phyloP scores from a whole-genome alignment of 2,888 invertebrate species.

The Onchidella celtica region DNA sequence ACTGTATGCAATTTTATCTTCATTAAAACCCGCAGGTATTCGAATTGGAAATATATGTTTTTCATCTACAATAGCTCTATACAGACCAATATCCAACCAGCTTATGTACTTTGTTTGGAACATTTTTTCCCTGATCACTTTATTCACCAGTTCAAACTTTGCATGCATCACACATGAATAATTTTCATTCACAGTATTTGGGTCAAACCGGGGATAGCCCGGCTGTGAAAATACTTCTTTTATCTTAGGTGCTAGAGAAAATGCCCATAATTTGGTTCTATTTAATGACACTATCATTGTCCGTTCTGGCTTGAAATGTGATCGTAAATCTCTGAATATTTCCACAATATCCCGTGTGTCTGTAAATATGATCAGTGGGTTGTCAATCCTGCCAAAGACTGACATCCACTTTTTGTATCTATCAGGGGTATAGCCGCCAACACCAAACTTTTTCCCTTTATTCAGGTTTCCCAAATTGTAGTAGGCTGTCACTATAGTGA shows the following conservation, averaged over 20 bases:
- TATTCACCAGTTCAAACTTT: slow-evolving; percentile 72
- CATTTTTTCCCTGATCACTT: slow-evolving; percentile 60
- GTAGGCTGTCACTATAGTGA: slow-evolving; percentile 69
- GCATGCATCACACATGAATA: slow-evolving; percentile 76
- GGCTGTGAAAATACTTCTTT: slow-evolving; percentile 62
- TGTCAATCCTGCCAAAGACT: slow-evolving; percentile 65
- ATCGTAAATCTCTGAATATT: slow-evolving; percentile 57
- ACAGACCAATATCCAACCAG: slow-evolving; percentile 75
- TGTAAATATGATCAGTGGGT: slow-evolving; percentile 68
- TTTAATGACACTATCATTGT: slow-evolving; percentile 60
- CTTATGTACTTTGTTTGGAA: slow-evolving; percentile 68
- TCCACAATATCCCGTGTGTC: slow-evolving; percentile 59
- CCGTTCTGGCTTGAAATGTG: slow-evolving; percentile 52
- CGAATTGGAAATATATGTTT: slow-evolving; percentile 54
- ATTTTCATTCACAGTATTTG: slow-evolving; percentile 70
- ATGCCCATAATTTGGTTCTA: slow-evolving; percentile 64
- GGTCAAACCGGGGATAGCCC: slow-evolving; percentile 67
- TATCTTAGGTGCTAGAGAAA: slow-evolving; percentile 60
- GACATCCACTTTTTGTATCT: slow-evolving; percentile 69
- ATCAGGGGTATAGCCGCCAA: slow-evolving; percentile 53
- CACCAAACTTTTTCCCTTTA: slow-evolving; percentile 54
- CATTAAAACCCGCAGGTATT: slow-evolving; percentile 59
- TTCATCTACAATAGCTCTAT: slow-evolving; percentile 60
- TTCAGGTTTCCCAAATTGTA: slow-evolving; percentile 62
- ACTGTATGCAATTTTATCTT: slow-evolving; percentile 59